Base-by-base conservation (phyloP, 1,140 invertebrate species). In the Heterodera carotae region DNA sequence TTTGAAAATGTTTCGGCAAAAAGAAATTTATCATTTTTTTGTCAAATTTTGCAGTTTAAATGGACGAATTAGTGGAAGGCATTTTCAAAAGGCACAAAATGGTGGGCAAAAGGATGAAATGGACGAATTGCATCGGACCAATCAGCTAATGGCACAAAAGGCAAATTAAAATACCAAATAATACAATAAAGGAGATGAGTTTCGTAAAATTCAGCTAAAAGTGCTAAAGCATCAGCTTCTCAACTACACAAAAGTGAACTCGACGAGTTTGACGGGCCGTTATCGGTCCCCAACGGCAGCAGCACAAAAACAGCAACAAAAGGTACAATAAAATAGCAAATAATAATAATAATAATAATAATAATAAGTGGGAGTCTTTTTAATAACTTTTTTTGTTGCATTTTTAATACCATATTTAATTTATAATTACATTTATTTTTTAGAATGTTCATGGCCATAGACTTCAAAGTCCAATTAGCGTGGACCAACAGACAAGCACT, bases 81-180 rank as follows among this genome's bases (percentile, higher is more conserved):
- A 64, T 73, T 34, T 18, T 48, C 34, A 74, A 5, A 33, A 31
- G 39, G 10, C 15, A 5, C 33, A 43, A 59, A 59, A 59, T 27
- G 64, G 64, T 25, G 53, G 29, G 59, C 18, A 71, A 56, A 53
- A 71, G 34, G 64, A 74, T 15, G 72, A 74, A 62, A 34, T 56
- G 31, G 72, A 74, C 25, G 72, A 64, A 22, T 62, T 74, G 39
- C 56, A 74, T n/a, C 25, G 72, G 64, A 25, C 56, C 59, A 74
- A 74, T 25, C 59, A 74, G 59, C n/a, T 74, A n/a, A 62, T 74
- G 64, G 59, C 72, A 34, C 72, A 74, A 74, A 74, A 74, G 53
- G 70, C 31, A n/a, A n/a, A n/a, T n/a, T n/a, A n/a, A n/a, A n/a
- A n/a, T n/a, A n/a, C n/a, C n/a, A n/a, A n/a, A n/a, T n/a, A n/a